Conservation (phyloP, 1,140 invertebrate genomes). For the Spodoptera litura region DNA sequence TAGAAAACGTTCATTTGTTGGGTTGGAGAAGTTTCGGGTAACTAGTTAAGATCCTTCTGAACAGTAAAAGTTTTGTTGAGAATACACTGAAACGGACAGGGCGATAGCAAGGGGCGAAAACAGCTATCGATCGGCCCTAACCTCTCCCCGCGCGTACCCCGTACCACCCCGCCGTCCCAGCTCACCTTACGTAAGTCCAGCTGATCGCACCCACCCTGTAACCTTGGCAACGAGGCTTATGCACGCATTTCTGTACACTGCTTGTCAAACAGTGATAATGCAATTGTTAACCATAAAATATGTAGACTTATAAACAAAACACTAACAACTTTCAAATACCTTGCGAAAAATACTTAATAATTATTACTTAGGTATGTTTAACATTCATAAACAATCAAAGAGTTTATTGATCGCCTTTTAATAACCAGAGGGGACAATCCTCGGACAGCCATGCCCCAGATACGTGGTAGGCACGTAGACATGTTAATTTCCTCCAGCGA, state of each 20-base stretch:
- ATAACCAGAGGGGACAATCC: neutral
- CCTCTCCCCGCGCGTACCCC: conserved; percentile 53
- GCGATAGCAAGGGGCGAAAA: conserved; percentile 75
- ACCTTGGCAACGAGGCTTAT: conserved; percentile 80
- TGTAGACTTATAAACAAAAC: neutral
- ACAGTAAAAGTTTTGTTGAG: conserved; percentile 62
- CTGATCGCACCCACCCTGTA: conserved; percentile 83
- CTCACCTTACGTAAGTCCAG: conserved; percentile 83
- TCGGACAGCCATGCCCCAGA: conserved; percentile 15
- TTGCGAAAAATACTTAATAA: too few relatives aligned
- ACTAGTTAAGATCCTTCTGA: conserved; percentile 46
- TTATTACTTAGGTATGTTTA: too few relatives aligned
- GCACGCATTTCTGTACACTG: conserved; percentile 57
- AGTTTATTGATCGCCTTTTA: conserved; percentile 5
- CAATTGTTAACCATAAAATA: neutral
- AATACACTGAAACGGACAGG: conserved; percentile 67
- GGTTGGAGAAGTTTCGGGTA: conserved; percentile 29
- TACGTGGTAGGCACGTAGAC: conserved; percentile 41
- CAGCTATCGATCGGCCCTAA: conserved; percentile 83
- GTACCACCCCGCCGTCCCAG: conserved; percentile 55
- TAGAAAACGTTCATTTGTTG: conserved; percentile 36
- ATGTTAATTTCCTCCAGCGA: conserved; percentile 60
- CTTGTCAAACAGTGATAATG: conserved; percentile 25
- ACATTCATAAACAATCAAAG: neutral
- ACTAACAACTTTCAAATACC: too few relatives aligned